These are phyloP conservation scores for Caracal caracal DNA, from an alignment of 2,113 vertebrate species.

Conservation along the genomic window DNA sequence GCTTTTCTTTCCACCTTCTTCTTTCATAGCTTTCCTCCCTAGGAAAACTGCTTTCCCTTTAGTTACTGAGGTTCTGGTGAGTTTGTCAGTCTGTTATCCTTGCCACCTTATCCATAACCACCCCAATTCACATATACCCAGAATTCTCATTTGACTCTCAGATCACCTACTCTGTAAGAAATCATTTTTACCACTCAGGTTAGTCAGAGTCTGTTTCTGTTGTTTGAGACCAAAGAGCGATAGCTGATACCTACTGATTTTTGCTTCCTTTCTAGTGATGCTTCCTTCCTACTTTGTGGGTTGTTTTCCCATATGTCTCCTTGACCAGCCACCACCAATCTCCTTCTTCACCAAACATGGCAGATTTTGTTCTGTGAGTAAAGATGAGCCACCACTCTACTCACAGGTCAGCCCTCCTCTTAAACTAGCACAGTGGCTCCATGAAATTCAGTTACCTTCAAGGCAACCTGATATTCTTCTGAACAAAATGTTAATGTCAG, in stretches of 20 bases:
- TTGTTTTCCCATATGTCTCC: background rate
- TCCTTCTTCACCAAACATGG: background rate
- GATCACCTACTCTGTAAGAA: background rate
- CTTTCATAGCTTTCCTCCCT: background rate
- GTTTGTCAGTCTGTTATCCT: background rate
- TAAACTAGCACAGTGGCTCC: background rate
- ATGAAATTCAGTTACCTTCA: conserved; percentile 43
- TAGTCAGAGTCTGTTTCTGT: background rate
- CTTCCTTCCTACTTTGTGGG: background rate
- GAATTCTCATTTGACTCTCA: background rate
- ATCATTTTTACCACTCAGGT: background rate
- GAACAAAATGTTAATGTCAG: background rate
- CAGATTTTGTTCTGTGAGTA: background rate
- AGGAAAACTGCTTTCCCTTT: background rate
- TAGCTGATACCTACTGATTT: background rate
- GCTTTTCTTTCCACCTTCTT: background rate
- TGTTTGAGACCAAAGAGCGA: background rate
- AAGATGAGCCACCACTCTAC: background rate
- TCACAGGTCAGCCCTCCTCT: background rate
- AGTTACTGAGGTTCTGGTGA: background rate
- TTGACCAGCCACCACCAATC: background rate
- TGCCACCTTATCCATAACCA: background rate
- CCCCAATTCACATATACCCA: background rate
- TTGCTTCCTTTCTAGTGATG: background rate
- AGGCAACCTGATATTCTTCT: background rate